Conservation (phyloP, 2,888 invertebrate genomes). For the Conistra vaccinii region DNA sequence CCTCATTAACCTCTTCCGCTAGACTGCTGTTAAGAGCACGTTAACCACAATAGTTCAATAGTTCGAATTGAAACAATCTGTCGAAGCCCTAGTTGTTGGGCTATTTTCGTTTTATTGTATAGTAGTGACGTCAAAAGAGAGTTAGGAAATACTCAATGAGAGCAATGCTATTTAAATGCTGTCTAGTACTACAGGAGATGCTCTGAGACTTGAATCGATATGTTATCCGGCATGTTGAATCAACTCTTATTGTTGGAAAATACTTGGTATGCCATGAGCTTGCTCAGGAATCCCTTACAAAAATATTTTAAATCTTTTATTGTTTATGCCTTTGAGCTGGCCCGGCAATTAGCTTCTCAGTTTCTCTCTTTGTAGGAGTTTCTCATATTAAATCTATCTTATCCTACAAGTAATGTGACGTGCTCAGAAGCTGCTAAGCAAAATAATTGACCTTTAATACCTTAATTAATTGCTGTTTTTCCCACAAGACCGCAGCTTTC, state of each 20-base stretch:
- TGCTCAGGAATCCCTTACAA: neutral
- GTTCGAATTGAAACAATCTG: slow-evolving; percentile 38
- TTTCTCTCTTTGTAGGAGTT: neutral
- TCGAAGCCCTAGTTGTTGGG: slow-evolving; percentile 51
- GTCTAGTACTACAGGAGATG: slow-evolving; percentile 11
- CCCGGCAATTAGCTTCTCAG: neutral
- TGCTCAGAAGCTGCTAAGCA: neutral
- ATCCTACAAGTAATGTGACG: neutral
- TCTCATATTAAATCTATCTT: neutral
- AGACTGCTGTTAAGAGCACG: slow-evolving; percentile 10
- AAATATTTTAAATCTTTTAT: neutral
- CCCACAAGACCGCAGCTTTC: slow-evolving; percentile 36
- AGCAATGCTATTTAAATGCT: slow-evolving; percentile 54
- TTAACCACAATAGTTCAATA: slow-evolving; percentile 38
- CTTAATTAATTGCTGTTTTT: slow-evolving; percentile 7
- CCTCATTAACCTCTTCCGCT: slow-evolving; percentile 25
- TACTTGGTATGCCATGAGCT: neutral
- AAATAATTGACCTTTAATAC: slow-evolving; percentile 10
- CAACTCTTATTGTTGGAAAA: neutral
- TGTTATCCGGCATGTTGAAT: neutral
- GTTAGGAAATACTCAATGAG: slow-evolving; percentile 54
- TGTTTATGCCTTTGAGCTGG: neutral
- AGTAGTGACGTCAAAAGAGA: slow-evolving; percentile 52
- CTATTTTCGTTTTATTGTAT: slow-evolving; percentile 54
- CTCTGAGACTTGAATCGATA: slow-evolving; percentile 10